Base-by-base conservation (phyloP, 2,888 invertebrate genomes). In the Sicus ferrugineus region DNA sequence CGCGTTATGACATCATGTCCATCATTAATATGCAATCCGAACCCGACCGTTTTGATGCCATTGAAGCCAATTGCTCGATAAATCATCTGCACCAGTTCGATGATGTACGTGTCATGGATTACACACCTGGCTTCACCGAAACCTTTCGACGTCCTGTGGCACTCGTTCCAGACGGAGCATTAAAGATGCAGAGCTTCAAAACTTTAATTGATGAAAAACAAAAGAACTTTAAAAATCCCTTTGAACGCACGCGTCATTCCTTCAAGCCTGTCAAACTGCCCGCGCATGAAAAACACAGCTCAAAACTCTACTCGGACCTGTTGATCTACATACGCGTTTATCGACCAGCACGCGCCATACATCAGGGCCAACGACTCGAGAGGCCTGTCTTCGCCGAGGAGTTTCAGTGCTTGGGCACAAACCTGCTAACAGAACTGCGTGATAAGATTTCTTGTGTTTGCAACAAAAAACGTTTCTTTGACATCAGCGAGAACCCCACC, bases 361-460 rank as follows among this genome's bases (percentile, higher is more conserved):
- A 79, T 42, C 72, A 77, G 6, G 76, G 79, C 14, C 77, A 74
- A 2, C 76, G 76, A 19, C 69, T 79, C 14, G 78, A 79, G 28
- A 77, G 73, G n/a, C 85, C 88, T 14, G 84, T 84, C 63, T 87
- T 88, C 69, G 83, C 85, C 42, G 89, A 89, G 75, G 89, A 90
- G 73, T 87, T 91, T 72, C 82, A 88, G 14, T 88, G 92, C 0
- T 84, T 91, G n/a, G 92, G 92, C 0, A 85, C 86, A 21, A 92
- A 93, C 81, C 87, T 86, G 28, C 86, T 97, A 73, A 86, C 89
- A n/a, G 89, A 90, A 59, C 85, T 97, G 48, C 88, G 93, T 2
- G 94, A 95, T 79, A 88, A 89, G 75, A 90, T 96, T 73, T 85
- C 87, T 21, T 97, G 97, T 81, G 83, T 89, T 62, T 90, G 92